These are phyloP conservation scores for Acropora tenuis DNA, from an alignment of 64 coral and sea anemone species.

Conservation along the genomic window DNA sequence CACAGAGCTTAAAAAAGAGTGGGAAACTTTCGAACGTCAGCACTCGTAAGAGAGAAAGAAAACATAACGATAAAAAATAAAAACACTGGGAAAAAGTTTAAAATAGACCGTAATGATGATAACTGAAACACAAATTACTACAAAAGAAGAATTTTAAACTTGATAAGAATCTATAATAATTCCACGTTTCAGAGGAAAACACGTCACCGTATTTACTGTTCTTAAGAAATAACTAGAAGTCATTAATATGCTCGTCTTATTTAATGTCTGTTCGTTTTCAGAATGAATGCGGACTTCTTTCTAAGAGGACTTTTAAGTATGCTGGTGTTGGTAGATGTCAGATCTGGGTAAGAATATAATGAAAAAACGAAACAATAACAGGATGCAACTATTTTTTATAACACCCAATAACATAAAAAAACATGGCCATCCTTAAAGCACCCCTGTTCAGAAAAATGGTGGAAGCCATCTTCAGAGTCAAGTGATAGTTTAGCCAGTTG, in stretches of 20 bases:
- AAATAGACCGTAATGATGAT: not conserved
- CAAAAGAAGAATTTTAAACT: too few relatives aligned
- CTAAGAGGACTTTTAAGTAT: not conserved
- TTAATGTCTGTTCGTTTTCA: not conserved
- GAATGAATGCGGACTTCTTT: not conserved
- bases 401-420: not conserved
- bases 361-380: not conserved
- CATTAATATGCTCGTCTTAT: not conserved
- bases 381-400: not conserved
- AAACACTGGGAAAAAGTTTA: not conserved
- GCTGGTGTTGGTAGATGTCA: not conserved
- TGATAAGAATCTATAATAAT: too few relatives aligned
- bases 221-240: too few relatives aligned
- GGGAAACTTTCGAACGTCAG: not conserved
- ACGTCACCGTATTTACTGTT: too few relatives aligned
- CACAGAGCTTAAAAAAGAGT: not conserved
- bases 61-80: not conserved
- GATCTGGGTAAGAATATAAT: not conserved
- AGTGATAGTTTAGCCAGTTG: too few relatives aligned
- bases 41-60: not conserved
- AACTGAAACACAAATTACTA: too few relatives aligned
- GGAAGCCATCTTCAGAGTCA: too few relatives aligned
- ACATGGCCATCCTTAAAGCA: too few relatives aligned
- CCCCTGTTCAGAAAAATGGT: too few relatives aligned
- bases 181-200: not conserved